Evolutionary conservation across 2,113 vertebrate species (phyloP), one percentile per base, ranked within the genome.

Genomic region (Sula dactylatra): DNA sequence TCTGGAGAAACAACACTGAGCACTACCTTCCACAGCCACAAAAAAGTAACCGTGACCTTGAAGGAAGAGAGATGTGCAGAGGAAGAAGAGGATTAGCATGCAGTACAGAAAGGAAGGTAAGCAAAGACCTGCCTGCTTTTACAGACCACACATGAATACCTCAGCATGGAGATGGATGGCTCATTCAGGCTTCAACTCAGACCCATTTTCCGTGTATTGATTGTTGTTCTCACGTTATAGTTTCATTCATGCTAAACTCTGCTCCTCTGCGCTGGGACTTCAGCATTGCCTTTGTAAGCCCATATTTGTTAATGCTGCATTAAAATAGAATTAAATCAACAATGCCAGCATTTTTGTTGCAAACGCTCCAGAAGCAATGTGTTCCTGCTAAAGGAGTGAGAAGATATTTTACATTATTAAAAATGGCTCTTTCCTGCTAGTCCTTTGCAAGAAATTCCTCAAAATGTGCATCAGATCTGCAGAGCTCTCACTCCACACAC

Each of bases 41-140:
- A 29, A 38, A 69, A 74, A 22, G 6, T 27, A 52, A 42, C 20
- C 1, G 2, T 1, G 3, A 52, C 38, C 11, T 0, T 4, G 3
- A 82, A 70, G 15, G 31, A 44, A 56, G 45, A 62, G 36, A 50
- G 49, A 36, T 8, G 40, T 21, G 34, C 29, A 55, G 80, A 86
- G 76, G 76, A 91, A 66, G 58, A 86, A 11, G 69, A 91, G 16
- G 44, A 40, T 69, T 73, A 88, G 13, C 25, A 17, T 6, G 26
- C 27, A 54, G 71, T 9, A 25, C 6, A 61, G 78, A 54, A 36
- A 49, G 31, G 26, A 89, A 47, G 32, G 70, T 40, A 78, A 72
- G 62, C 13, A 22, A 54, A 74, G 67, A 11, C 47, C 38, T 56
- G 44, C 34, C 26, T 77, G 40, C 11, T 56, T 16, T 73, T 40